phyloP scores from a whole-genome alignment of 2,113 vertebrate genomes.

The Desmodus rotundus region DNA sequence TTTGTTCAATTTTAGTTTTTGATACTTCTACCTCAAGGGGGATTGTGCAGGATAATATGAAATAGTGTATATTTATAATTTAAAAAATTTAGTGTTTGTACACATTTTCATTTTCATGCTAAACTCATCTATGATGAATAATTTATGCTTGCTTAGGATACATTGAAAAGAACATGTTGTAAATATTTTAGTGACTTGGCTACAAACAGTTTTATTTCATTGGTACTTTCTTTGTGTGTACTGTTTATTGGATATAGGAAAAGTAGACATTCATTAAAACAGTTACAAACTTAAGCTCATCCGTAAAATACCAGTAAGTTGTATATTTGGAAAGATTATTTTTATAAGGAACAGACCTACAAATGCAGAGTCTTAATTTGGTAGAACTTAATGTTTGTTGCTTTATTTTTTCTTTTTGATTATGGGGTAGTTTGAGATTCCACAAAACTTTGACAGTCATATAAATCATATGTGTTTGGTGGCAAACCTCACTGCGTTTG shows the following conservation, averaged over 20 bases:
- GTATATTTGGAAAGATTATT: background rate
- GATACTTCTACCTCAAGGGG: background rate
- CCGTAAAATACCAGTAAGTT: background rate
- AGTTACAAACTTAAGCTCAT: background rate
- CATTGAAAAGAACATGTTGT: background rate
- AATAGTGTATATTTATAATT: background rate
- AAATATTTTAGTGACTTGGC: background rate
- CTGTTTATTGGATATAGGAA: background rate
- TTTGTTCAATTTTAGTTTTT: background rate
- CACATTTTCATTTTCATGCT: background rate
- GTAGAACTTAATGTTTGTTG: background rate
- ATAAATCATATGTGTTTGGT: slow-evolving; percentile 22
- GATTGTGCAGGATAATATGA: background rate
- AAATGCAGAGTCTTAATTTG: background rate
- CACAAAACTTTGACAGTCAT: slow-evolving; percentile 3
- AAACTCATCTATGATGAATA: background rate
- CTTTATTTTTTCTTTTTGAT: background rate
- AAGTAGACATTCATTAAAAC: slow-evolving; percentile 5
- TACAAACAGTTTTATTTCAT: background rate
- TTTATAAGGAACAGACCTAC: background rate
- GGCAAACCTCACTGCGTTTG: background rate
- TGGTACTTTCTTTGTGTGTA: background rate
- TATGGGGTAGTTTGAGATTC: slow-evolving; percentile 41
- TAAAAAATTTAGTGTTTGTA: background rate
- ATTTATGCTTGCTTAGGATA: background rate